Evolutionary conservation across 2,888 invertebrate genomes (phyloP), one percentile per base, ranked within the genome.

Genomic region (Lasioglossum oenotherae): DNA sequence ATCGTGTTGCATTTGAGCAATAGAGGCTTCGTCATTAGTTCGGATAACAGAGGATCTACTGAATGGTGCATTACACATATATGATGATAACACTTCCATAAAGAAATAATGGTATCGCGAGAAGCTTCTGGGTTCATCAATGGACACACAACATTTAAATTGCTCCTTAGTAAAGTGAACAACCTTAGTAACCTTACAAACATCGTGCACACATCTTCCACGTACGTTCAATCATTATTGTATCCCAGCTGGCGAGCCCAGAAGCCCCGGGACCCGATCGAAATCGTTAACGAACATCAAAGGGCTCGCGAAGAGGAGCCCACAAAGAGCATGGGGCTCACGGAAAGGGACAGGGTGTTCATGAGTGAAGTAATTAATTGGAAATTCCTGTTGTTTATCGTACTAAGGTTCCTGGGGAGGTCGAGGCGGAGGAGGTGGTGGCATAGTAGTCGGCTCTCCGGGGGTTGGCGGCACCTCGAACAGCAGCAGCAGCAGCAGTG

Each of bases 401-500:
- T 23, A 38, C n/a, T 8, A 83, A 95, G 95, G 93, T 90, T 93
- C 93, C 73, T 95, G 95, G 95, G 93, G 93, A 87, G 93, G 93
- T 86, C 92, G 93, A 92, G 90, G 94, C 91, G 89, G 93, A 90
- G 80, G 93, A 87, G 89, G 93, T 91, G 88, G 94, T 91, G 89
- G 93, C 89, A 89, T 92, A 69, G 92, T 93, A 23, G 93, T 93
- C 53, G 93, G 94, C 73, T 94, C 94, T 35, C 94, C 95, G 35
- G 94, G 94, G 46, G 92, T 92, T 46, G 94, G 94, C 73, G 94
- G 94, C n/a, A 93, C 93, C 4, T 97, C 97, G 87, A 97, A 96
- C 49, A 97, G 97, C 92, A 97, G 97, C 94, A 97, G 97, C 95
- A 96, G 97, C 95, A 96, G 96, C 93, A 96, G 95, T 90, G 95